Percentiles rank a stretch among this genome's conserved stretches.
Conservation (phyloP, 2,113 vertebrate species). For the Oncorhynchus masou region DNA sequence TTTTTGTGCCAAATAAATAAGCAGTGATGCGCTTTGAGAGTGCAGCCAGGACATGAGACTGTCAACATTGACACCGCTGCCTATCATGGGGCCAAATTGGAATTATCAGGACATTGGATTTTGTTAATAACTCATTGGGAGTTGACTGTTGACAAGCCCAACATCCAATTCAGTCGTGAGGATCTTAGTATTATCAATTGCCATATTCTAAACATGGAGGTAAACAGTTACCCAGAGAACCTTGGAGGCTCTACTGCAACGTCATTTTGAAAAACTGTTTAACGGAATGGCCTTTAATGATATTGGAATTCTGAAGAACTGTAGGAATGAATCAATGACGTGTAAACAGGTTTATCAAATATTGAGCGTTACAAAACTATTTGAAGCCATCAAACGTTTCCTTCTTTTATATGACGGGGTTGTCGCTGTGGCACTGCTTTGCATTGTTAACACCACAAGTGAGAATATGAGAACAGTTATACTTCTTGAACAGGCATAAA, state of each 20-base stretch:
- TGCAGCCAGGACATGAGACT: background rate
- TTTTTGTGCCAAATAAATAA: background rate
- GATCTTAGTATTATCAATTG: conserved; percentile 37
- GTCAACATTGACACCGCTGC: conserved; percentile 51
- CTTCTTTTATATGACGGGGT: background rate
- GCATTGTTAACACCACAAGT: too few species aligned
- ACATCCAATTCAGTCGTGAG: conserved; percentile 55
- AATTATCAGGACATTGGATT: conserved; percentile 36
- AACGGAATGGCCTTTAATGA: too few species aligned
- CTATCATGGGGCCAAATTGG: conserved; percentile 48
- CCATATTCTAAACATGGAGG: conserved; percentile 9
- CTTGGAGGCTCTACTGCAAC: background rate
- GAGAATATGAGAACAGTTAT: background rate
- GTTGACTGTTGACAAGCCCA: conserved; percentile 20
- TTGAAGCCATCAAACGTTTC: background rate
- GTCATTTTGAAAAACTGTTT: background rate
- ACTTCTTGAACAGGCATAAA: conserved; percentile 2
- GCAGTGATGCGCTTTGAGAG: background rate
- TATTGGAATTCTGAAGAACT: background rate
- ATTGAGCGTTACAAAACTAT: background rate
- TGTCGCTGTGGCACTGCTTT: background rate
- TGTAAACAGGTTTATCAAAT: background rate
- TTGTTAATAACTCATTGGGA: conserved; percentile 27
- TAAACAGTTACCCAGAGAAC: background rate
- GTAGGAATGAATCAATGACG: background rate